Conservation (phyloP, 1,140 invertebrate species). For the Pachyrhynchus sulphureomaculatus region DNA sequence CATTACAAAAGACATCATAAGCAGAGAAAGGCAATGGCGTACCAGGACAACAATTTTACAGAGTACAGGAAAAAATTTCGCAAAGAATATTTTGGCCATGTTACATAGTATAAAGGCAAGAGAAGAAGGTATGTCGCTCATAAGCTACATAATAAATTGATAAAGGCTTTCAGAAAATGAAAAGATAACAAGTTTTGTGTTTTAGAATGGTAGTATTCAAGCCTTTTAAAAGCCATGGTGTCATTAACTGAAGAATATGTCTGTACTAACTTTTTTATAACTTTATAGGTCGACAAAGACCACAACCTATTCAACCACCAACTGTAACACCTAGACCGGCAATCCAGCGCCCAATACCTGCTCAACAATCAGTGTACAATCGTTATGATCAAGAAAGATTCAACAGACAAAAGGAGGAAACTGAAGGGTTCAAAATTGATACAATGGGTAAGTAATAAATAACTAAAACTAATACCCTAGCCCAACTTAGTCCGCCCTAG, state of each 20-base stretch:
- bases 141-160: background rate
- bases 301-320: constrained; percentile 64
- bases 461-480: no score
- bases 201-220: no score
- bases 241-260: background rate
- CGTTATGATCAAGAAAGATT: constrained; percentile 98
- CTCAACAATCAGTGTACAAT: constrained; percentile 83
- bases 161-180: background rate
- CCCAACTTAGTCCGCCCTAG: no score
- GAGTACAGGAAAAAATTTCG: constrained; percentile 92
- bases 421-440: constrained; percentile 97
- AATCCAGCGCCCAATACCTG: constrained; percentile 58
- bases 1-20: constrained; percentile 94
- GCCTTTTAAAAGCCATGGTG: background rate
- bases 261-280: no score
- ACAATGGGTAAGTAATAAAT: constrained; percentile 78
- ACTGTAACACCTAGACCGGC: constrained; percentile 70
- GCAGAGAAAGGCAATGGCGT: constrained; percentile 91
- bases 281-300: constrained; percentile 60
- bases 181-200: background rate
- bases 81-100: constrained; percentile 92
- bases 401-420: constrained; percentile 88
- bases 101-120: constrained; percentile 88
- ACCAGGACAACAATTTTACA: constrained; percentile 93
- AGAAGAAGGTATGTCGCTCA: constrained; percentile 69